These are phyloP conservation scores for Andrena marginata DNA, from an alignment of 2,888 invertebrate species.

Conservation along the genomic window DNA sequence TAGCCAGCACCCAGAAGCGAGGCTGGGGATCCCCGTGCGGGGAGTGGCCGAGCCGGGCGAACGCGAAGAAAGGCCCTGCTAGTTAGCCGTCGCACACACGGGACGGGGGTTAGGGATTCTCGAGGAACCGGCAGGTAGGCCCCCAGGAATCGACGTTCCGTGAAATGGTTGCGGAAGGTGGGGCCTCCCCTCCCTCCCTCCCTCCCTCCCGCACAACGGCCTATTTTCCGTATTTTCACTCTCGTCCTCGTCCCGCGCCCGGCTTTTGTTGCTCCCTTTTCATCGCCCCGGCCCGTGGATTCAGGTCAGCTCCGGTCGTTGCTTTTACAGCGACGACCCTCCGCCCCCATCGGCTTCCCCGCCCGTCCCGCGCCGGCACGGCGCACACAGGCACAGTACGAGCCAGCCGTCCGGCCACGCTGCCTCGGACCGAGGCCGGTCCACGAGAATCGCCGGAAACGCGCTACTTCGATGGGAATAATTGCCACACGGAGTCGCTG, in stretches of 20 bases:
- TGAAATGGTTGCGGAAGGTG: slow-evolving; percentile 59
- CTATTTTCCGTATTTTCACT: slow-evolving; percentile 74
- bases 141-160: slow-evolving; percentile 57
- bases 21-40: neutral
- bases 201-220: slow-evolving; percentile 61
- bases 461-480: slow-evolving; percentile 56
- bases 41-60: slow-evolving; percentile 10
- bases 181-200: too few relatives aligned
- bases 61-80: neutral
- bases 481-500: slow-evolving; percentile 49
- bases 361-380: slow-evolving; percentile 30
- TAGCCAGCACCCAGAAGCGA: too few relatives aligned
- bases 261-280: slow-evolving; percentile 75
- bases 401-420: slow-evolving; percentile 32
- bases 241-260: slow-evolving; percentile 66
- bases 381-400: slow-evolving; percentile 3
- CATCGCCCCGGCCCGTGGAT: slow-evolving; percentile 70
- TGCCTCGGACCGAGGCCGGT: slow-evolving; percentile 55
- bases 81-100: neutral
- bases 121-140: slow-evolving; percentile 21
- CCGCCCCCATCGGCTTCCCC: slow-evolving; percentile 34
- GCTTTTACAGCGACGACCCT: slow-evolving; percentile 67
- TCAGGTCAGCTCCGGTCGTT: slow-evolving; percentile 75
- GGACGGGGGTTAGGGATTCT: slow-evolving; percentile 21
- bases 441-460: slow-evolving; percentile 64